These are phyloP conservation scores for Stichodactyla helianthus DNA, from an alignment of 64 coral and sea anemone species.

Conservation along the genomic window DNA sequence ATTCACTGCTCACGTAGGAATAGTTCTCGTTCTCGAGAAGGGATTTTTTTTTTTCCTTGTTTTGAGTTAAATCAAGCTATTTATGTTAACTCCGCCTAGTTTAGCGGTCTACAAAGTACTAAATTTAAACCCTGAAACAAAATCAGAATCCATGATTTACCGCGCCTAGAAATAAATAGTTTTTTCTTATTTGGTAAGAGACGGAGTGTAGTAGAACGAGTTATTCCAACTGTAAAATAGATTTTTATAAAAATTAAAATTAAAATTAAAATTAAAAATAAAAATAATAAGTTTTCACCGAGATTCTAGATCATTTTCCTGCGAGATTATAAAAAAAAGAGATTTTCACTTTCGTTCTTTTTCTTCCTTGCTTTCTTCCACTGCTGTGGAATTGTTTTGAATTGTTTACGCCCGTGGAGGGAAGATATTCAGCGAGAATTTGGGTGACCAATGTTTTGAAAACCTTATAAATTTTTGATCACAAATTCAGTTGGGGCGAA, in stretches of 20 bases:
- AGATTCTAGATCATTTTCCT: background rate
- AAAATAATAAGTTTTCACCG: background rate
- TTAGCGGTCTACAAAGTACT: background rate
- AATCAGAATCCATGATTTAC: too few relatives aligned
- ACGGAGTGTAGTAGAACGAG: too few relatives aligned
- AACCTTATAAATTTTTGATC: constrained; percentile 20
- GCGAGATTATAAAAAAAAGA: background rate
- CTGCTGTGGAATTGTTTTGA: background rate
- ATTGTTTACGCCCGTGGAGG: background rate
- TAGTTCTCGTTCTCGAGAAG: background rate
- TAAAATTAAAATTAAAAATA: too few relatives aligned
- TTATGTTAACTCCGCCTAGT: background rate
- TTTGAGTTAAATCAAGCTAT: background rate
- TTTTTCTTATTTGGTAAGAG: too few relatives aligned
- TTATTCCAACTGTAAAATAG: too few relatives aligned
- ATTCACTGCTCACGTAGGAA: background rate
- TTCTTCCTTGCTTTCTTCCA: background rate
- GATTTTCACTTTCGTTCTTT: background rate
- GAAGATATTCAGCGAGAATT: background rate
- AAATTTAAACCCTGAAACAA: background rate
- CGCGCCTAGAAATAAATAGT: too few relatives aligned
- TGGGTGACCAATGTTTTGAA: constrained; percentile 8
- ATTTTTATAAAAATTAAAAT: too few relatives aligned
- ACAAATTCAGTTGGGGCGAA: background rate
- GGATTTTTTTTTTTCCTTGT: background rate